Conservation (phyloP, 2,113 vertebrate species). For the Gasterosteus aculeatus region DNA sequence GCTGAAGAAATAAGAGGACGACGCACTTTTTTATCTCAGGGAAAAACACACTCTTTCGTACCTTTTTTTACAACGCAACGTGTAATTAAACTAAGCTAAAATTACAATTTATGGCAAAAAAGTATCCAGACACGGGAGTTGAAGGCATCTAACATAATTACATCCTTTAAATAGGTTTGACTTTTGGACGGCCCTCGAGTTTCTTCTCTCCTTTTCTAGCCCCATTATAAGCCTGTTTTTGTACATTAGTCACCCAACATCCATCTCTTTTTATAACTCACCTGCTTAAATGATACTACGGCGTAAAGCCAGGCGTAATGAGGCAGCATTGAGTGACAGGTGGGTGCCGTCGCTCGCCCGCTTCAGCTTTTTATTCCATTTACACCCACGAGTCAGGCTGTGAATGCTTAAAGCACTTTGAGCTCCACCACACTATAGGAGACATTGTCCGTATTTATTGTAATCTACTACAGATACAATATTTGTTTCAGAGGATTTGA, state of each 20-base stretch:
- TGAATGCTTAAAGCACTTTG: neutral
- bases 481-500: neutral
- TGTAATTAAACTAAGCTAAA: too few species aligned
- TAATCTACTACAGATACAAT: neutral
- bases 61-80: neutral
- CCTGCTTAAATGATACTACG: neutral
- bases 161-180: neutral
- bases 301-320: neutral
- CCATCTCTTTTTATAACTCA: neutral
- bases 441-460: too few species aligned
- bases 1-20: neutral
- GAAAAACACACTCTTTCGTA: neutral
- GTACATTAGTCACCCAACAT: too few species aligned
- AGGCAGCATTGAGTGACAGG: neutral
- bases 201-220: too few species aligned
- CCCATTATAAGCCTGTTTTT: too few species aligned
- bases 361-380: neutral
- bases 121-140: neutral
- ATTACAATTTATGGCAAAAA: too few species aligned
- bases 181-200: too few species aligned
- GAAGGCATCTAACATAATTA: neutral
- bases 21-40: neutral
- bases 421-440: neutral
- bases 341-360: too few species aligned
- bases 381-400: neutral